Evolutionary conservation across 2,797 vertebrate species (phyloP).

Genomic region (Ciconia nigra): DNA sequence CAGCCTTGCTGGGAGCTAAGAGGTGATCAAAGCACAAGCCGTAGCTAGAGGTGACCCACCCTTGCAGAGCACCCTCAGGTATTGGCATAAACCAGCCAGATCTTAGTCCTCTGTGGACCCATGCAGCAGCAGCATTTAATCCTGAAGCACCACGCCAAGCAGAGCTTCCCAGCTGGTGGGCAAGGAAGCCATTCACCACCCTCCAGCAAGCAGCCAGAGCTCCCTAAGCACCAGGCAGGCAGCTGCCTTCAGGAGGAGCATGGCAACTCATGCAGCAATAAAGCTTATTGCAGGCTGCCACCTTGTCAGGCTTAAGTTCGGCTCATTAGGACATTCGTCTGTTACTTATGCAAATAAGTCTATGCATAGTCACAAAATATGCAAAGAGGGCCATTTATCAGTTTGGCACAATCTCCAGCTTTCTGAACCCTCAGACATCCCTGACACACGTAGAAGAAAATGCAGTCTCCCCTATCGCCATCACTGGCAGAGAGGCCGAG

Average conservation of each 20-base stretch:
- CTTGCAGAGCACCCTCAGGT: neutral
- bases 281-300: neutral
- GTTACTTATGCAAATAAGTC: constrained; percentile 23
- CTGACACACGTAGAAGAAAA: neutral
- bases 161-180: neutral
- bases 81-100: neutral
- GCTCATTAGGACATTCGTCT: neutral
- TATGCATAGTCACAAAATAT: constrained; percentile 3
- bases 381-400: constrained; percentile 12
- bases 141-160: neutral
- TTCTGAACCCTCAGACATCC: neutral
- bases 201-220: neutral
- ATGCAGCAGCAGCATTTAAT: neutral
- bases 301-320: neutral
- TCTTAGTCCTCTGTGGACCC: neutral
- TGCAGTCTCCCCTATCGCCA: fast-evolving
- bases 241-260: neutral
- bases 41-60: neutral
- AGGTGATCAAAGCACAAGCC: neutral
- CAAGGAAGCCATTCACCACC: neutral
- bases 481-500: neutral
- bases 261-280: neutral
- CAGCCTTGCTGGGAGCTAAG: neutral
- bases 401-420: neutral
- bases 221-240: neutral